Evolutionary conservation across 1,140 invertebrate genomes (phyloP).

Genomic region (Nasonia longicornis): DNA sequence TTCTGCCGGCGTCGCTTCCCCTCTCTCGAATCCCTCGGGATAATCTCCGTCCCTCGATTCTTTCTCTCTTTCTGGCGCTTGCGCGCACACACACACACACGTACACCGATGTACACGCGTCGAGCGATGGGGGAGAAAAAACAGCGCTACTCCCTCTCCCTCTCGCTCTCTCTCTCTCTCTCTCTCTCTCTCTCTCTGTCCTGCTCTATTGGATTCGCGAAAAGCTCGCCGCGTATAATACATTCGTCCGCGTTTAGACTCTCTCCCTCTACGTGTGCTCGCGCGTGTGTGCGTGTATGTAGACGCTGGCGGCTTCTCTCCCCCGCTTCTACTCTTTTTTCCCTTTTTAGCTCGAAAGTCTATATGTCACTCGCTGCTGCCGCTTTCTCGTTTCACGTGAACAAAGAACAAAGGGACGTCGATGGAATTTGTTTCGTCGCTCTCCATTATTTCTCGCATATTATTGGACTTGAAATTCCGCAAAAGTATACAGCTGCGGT

Average conservation of each 20-base stretch:
- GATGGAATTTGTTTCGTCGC: not conserved
- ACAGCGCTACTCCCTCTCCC: constrained; percentile 46
- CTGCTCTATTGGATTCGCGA: constrained; percentile 39
- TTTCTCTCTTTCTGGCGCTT: constrained; percentile 1
- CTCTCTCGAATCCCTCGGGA: constrained; percentile 54
- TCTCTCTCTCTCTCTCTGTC: constrained; percentile 37
- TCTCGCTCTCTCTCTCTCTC: no score
- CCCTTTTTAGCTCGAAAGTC: constrained; percentile 19
- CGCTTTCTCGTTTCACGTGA: constrained; percentile 22
- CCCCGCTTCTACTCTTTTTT: constrained; percentile 39
- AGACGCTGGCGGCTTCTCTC: constrained; percentile 49
- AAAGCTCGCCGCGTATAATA: constrained; percentile 52
- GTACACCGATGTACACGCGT: not conserved
- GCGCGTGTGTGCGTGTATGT: constrained; percentile 33
- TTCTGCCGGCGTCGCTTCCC: constrained; percentile 31
- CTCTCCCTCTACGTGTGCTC: not conserved
- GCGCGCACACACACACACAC: not conserved
- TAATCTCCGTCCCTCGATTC: constrained; percentile 57
- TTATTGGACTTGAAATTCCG: not conserved
- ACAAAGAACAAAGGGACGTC: constrained; percentile 18
- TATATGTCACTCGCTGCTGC: constrained; percentile 15
- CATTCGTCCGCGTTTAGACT: constrained; percentile 50
- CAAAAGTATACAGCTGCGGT: no score
- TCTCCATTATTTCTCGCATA: not conserved
- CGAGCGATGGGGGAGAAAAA: constrained; percentile 5